phyloP scores from a whole-genome alignment of 1,140 invertebrate species.

The Lordiphosa stackelbergi region DNA sequence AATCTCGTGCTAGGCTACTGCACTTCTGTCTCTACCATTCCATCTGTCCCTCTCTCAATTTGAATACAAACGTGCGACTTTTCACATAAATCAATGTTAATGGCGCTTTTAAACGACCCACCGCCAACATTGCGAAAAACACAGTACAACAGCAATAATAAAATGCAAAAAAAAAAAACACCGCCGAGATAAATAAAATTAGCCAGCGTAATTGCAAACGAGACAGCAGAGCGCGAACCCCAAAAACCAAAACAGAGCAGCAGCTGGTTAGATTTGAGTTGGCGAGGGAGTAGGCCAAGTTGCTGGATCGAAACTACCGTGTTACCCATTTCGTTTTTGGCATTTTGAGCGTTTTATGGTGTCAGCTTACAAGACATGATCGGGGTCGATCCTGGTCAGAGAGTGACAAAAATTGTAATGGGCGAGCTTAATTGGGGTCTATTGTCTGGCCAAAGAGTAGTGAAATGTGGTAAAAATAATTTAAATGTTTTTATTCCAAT shows the following conservation, averaged over 20 bases:
- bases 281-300: conserved; percentile 28
- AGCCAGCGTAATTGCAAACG: conserved; percentile 58
- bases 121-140: conserved; percentile 14
- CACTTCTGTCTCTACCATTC: conserved; percentile 1
- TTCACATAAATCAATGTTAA: conserved; percentile 66
- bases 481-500: not conserved
- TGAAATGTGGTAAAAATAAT: no score
- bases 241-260: conserved; percentile 31
- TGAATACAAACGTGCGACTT: conserved; percentile 66
- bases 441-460: no score
- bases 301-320: conserved; percentile 34
- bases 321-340: conserved; percentile 47
- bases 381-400: conserved; percentile 19
- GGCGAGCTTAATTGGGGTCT: conserved; percentile 1
- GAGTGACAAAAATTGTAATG: conserved; percentile 11
- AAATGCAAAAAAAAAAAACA: conserved; percentile 30
- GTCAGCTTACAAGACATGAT: conserved; percentile 49
- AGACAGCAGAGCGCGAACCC: conserved; percentile 23
- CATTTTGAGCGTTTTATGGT: conserved; percentile 40
- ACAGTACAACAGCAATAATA: conserved; percentile 18
- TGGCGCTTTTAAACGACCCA: conserved; percentile 58
- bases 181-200: conserved; percentile 60
- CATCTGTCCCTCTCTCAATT: conserved; percentile 29
- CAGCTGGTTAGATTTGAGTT: conserved; percentile 29
- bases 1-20: conserved; percentile 15